Conservation (phyloP, 2,888 invertebrate genomes). For the Nebria salina region DNA sequence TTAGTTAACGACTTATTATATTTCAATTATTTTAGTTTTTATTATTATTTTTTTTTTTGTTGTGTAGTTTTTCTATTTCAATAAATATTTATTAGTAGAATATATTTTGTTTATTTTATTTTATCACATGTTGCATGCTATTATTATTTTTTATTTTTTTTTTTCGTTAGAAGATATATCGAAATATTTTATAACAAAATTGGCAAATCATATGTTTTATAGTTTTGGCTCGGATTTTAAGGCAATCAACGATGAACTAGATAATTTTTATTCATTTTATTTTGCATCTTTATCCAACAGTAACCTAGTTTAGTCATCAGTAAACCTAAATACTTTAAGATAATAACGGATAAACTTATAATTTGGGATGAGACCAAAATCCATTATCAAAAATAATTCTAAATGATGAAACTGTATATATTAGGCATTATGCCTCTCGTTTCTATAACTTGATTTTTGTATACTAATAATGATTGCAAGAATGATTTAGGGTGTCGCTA, state of each 20-base stretch:
- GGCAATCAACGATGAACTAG: background rate
- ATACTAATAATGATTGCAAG: too few species aligned
- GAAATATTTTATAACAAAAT: background rate
- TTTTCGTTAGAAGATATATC: conserved; percentile 3
- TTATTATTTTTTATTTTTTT: background rate
- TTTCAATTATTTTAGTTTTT: conserved; percentile 22
- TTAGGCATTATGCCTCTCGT: too few species aligned
- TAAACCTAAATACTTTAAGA: too few species aligned
- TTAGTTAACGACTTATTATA: conserved; percentile 28
- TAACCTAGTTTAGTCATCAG: background rate
- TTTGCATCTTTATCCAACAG: background rate
- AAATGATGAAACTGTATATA: too few species aligned
- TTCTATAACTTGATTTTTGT: too few species aligned
- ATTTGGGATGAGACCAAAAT: too few species aligned
- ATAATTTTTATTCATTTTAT: background rate
- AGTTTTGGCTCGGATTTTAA: background rate
- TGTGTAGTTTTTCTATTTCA: conserved; percentile 15
- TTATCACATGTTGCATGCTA: conserved; percentile 26
- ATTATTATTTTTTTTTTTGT: background rate
- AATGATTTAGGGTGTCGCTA: background rate
- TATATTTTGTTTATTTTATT: conserved; percentile 29
- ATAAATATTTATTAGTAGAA: conserved; percentile 40
- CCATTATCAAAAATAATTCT: too few species aligned
- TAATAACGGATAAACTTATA: too few species aligned
- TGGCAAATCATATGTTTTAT: background rate